Conservation (phyloP, 2,888 invertebrate species). For the Oscheius sp. region DNA sequence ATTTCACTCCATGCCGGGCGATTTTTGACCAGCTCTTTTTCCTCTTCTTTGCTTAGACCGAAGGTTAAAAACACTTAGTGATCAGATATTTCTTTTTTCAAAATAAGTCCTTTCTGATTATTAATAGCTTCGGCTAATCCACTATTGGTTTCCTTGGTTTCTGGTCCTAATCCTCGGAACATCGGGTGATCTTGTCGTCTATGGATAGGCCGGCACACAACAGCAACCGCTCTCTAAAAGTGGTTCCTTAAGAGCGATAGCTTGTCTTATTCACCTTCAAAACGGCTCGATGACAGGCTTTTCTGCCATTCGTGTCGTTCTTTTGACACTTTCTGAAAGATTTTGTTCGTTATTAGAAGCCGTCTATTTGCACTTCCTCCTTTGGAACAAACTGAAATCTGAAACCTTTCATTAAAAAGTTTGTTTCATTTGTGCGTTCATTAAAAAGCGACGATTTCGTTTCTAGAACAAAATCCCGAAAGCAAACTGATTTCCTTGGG, state of each 20-base stretch:
- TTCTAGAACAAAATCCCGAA: slow-evolving; percentile 12
- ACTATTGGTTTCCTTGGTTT: not conserved
- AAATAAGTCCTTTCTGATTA: not conserved
- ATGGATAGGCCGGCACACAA: slow-evolving; percentile 17
- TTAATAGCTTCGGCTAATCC: not conserved
- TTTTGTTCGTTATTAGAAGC: slow-evolving; percentile 10
- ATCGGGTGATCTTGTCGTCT: slow-evolving; percentile 3
- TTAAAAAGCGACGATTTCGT: not conserved
- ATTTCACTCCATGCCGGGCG: slow-evolving; percentile 11
- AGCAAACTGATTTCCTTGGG: slow-evolving; percentile 14
- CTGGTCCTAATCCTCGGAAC: slow-evolving; percentile 11
- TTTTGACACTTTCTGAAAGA: slow-evolving; percentile 7
- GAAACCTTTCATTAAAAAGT: not conserved
- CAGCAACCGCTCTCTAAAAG: slow-evolving; percentile 26
- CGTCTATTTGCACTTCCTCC: slow-evolving; percentile 13
- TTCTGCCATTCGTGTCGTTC: slow-evolving; percentile 1
- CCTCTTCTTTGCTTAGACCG: not conserved
- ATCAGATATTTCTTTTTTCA: not conserved
- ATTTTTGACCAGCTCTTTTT: not conserved
- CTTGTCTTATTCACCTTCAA: slow-evolving; percentile 27
- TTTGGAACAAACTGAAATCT: not conserved
- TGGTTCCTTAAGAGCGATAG: slow-evolving; percentile 19
- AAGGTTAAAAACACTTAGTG: not conserved
- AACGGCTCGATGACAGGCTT: slow-evolving; percentile 2
- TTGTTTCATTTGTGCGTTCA: not conserved